Evolutionary conservation across 2,113 vertebrate species (phyloP), one percentile per base, ranked within the genome.

Genomic region (Xiphophorus couchianus): DNA sequence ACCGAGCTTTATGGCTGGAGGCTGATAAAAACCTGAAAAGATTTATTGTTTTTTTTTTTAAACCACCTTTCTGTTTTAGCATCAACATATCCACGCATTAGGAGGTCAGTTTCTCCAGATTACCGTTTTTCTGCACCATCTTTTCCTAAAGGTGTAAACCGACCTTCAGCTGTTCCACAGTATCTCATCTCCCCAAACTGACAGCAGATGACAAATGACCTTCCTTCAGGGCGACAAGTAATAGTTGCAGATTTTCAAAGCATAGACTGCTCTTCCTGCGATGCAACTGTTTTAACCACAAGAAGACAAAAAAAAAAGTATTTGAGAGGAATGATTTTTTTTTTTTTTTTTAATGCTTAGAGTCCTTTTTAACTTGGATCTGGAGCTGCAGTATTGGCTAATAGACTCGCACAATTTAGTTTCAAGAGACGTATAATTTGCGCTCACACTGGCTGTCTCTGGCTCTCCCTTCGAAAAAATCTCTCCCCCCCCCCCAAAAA

Each of bases 141-240:
- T 28, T 48, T 65, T 28, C 69, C 73, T 66, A 35, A 69, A 81
- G 86, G 74, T 44, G 78, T 82, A 71, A 82, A 31, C n/a, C 60
- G 78, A 86, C 78, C 84, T 15, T 25, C 39, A 22, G 19, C 0
- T 22, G 71, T 71, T 83, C 64, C 73, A 84, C 79, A 61, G 65
- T 66, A 84, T 61, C 79, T 86, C 63, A 71, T 86, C 77, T 74
- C 62, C 69, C 7, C 8, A 14, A 10, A 28, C 28, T 67, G 63
- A 79, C 67, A 66, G n/a, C 6, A 0, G 1, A 71, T 85, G 86
- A 89, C 89, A 88, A 88, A 90, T 89, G 76, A 51, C 69, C 66
- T 74, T 39, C 72, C 60, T 75, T 64, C 65, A 66, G 80, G 65
- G 65, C 42, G n/a, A 61, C 58, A 61, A 61, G n/a, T n/a, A 27